Base-by-base conservation (phyloP, 1,140 invertebrate species). In the Aphelenchoides besseyi region DNA sequence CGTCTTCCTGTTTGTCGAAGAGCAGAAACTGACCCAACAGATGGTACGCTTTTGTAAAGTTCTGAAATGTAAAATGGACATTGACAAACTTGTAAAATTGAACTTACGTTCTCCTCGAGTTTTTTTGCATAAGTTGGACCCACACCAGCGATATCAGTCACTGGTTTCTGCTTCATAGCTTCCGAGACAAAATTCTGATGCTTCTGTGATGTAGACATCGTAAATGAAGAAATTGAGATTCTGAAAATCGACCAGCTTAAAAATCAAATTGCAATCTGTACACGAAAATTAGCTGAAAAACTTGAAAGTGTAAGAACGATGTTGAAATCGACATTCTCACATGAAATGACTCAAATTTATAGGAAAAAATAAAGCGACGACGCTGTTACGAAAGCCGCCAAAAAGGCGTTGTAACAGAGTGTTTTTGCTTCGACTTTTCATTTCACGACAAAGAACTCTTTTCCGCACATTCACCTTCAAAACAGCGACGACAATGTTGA, bases 1-100 rank as follows among this genome's bases (percentile, higher is more conserved):
- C 85, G 79, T 98, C 95, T 83, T 92, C 89, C 83, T 97, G 91
- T 85, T 97, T 98, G 85, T 97, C 96, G 68, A 98, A 85, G 1
- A 98, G 89, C 69, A 99, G 87, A 87, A 92, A 98, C 86, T 98
- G 95, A 0, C 96, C 96, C n/a, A 98, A 87, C 0, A 99, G 92
- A 12, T 95, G 92, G 86, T 94, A 98, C 0, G 96, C 96, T 94
- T 98, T 88, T 73, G 91, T 73, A 55, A 82, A 80, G 8, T 78
- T 75, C 77, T 80, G 33, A 71, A 82, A 68, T 37, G 18, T 28
- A 32, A 78, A 74, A 36, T 18, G 16, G 29, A 28, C 36, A 35
- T 1, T 36, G 29, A 73, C n/a, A 29, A 23, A 12, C n/a, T 70
- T 48, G 26, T 26, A 75, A 80, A 18, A 35, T 3, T 36, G 16